Percentiles rank a stretch among this genome's conserved stretches.
phyloP scores from a whole-genome alignment of 2,113 vertebrate species.

The Anhinga rufa region DNA sequence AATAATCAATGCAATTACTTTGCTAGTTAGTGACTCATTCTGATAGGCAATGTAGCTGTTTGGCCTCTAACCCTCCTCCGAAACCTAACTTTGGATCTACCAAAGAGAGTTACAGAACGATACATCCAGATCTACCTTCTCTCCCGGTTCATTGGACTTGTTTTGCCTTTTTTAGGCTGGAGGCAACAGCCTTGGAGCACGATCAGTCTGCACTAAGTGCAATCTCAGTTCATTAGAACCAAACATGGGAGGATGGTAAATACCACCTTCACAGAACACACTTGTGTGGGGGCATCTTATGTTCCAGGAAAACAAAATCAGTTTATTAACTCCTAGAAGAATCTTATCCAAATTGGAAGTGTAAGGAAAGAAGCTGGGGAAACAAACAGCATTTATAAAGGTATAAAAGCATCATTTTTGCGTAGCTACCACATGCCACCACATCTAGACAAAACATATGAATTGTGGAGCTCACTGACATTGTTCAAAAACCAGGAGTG shows the following conservation, averaged over 20 bases:
- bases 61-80: conserved; percentile 10
- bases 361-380: neutral
- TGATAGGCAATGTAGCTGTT: conserved; percentile 16
- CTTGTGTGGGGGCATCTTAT: neutral
- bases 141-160: neutral
- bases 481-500: neutral
- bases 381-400: neutral
- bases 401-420: neutral
- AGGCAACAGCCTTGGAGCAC: neutral
- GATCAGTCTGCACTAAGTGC: neutral
- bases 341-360: neutral
- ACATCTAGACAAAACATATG: neutral
- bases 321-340: neutral
- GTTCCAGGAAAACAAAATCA: neutral
- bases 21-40: conserved; percentile 44
- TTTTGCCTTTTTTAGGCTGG: neutral
- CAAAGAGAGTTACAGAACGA: neutral
- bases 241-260: conserved; percentile 16
- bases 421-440: neutral
- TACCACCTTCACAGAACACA: neutral
- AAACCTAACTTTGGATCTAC: neutral
- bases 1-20: conserved; percentile 58
- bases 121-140: neutral
- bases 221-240: neutral
- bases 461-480: neutral